These are phyloP conservation scores for Nematopogon swammerdamellus DNA, from an alignment of 2,888 invertebrate genomes.

Conservation along the genomic window DNA sequence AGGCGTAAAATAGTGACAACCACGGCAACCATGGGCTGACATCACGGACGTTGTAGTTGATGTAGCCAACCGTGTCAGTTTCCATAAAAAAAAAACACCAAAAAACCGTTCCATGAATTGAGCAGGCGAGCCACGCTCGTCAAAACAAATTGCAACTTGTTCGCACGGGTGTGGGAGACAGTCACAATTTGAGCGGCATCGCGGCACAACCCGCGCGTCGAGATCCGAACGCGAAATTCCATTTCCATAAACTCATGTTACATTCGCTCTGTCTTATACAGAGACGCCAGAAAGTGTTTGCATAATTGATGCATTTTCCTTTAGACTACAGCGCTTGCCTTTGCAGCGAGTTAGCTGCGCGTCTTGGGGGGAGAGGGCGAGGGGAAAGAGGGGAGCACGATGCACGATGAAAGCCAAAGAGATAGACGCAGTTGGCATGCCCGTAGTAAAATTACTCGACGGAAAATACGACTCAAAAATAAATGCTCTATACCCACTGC, in stretches of 20 bases:
- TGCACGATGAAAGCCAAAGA: too few relatives aligned
- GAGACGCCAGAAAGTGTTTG: conserved; percentile 1
- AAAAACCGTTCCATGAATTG: too few relatives aligned
- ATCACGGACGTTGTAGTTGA: too few relatives aligned
- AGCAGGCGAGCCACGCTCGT: too few relatives aligned
- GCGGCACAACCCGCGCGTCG: background rate
- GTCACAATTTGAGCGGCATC: background rate
- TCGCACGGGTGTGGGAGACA: background rate
- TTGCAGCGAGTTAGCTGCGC: background rate
- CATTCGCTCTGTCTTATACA: background rate
- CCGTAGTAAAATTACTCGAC: too few relatives aligned
- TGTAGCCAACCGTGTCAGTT: too few relatives aligned
- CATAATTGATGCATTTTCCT: conserved; percentile 1
- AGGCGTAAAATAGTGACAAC: too few relatives aligned
- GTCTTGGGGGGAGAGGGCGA: background rate
- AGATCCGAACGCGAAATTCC: background rate
- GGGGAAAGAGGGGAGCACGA: background rate
- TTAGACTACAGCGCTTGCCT: background rate
- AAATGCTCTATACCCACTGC: too few relatives aligned
- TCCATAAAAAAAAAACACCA: too few relatives aligned
- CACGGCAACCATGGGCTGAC: too few relatives aligned
- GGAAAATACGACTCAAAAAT: too few relatives aligned
- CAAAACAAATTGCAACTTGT: background rate
- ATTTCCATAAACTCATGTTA: conserved; percentile 2
- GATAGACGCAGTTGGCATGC: too few relatives aligned